These are phyloP conservation scores for Frankliniella fusca DNA, from an alignment of 2,888 invertebrate genomes.

Conservation along the genomic window DNA sequence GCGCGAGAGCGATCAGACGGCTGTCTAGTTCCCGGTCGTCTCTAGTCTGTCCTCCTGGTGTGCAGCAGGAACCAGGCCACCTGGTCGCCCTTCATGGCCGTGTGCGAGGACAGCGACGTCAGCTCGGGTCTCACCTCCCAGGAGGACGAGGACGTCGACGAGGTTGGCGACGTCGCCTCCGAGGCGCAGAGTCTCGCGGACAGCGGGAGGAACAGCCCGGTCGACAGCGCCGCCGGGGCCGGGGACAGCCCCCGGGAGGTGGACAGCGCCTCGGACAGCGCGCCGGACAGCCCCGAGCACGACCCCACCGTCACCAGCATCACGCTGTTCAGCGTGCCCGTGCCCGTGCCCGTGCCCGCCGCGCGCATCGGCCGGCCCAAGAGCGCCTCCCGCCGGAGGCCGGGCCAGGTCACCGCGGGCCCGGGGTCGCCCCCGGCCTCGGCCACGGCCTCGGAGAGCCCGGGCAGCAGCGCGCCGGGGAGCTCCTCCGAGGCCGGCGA, in stretches of 20 bases:
- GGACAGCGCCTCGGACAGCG: background rate
- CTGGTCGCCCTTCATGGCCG: background rate
- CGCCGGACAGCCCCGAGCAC: background rate
- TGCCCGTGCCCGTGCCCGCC: background rate
- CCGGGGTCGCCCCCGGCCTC: background rate
- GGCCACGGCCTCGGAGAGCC: conserved; percentile 1
- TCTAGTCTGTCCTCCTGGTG: background rate
- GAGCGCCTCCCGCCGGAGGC: conserved; percentile 2
- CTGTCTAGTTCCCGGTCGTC: too few relatives aligned
- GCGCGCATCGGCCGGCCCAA: background rate
- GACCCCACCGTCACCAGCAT: background rate
- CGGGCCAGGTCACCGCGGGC: background rate
- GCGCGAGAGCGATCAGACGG: too few relatives aligned
- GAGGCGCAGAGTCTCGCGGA: too few relatives aligned
- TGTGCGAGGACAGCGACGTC: conserved; percentile 18
- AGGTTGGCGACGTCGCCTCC: too few relatives aligned
- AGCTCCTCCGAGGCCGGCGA: background rate
- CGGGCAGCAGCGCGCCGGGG: background rate
- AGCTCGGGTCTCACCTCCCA: background rate
- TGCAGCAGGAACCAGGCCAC: background rate
- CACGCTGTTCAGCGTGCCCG: background rate
- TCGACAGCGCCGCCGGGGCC: too few relatives aligned
- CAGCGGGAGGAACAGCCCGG: background rate
- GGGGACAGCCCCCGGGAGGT: background rate
- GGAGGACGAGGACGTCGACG: background rate